Evolutionary conservation across 2,888 invertebrate species (phyloP).

Genomic region (Euplexia lucipara): DNA sequence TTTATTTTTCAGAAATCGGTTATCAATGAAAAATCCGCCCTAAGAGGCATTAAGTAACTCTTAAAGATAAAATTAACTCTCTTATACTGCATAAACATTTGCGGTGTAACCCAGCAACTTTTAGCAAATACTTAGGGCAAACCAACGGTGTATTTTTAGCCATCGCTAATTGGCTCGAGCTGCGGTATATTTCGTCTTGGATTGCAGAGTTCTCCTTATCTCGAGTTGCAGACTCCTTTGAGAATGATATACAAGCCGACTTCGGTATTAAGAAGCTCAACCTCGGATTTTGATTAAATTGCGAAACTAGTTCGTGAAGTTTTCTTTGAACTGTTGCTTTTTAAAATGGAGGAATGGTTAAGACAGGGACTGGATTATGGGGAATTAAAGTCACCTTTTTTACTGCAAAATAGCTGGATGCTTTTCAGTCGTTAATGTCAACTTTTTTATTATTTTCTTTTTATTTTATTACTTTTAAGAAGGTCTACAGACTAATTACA

Average conservation of each 20-base stretch:
- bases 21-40: too few species aligned
- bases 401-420: background rate
- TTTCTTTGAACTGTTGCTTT: background rate
- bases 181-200: slow-evolving; percentile 48
- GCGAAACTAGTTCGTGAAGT: slow-evolving; percentile 5
- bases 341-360: background rate
- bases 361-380: too few species aligned
- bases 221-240: slow-evolving; percentile 58
- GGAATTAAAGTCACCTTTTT: too few species aligned
- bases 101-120: background rate
- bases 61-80: background rate
- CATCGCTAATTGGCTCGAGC: slow-evolving; percentile 48
- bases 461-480: too few species aligned
- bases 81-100: slow-evolving; percentile 6
- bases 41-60: background rate
- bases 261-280: slow-evolving; percentile 16
- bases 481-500: too few species aligned
- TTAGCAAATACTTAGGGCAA: slow-evolving; percentile 11
- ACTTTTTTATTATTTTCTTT: too few species aligned
- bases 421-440: too few species aligned
- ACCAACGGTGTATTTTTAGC: slow-evolving; percentile 43
- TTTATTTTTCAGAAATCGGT: too few species aligned
- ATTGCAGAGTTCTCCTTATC: slow-evolving; percentile 54
- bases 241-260: slow-evolving; percentile 43
- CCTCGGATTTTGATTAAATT: slow-evolving; percentile 25